Evolutionary conservation across 2,888 invertebrate genomes (phyloP), one percentile per base, ranked within the genome.

Genomic region (Agriopis aurantiaria): DNA sequence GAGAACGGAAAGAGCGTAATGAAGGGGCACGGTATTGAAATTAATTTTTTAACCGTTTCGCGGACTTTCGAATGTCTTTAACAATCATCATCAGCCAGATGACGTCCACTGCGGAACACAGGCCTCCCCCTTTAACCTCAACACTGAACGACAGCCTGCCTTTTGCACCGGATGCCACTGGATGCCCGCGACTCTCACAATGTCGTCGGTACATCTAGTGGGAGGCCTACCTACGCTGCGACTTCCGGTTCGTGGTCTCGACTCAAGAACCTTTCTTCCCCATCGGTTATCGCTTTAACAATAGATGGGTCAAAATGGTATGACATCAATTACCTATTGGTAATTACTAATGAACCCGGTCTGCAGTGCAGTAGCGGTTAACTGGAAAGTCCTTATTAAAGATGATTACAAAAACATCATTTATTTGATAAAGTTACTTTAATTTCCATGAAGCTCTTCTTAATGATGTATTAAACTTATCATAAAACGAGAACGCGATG

Each of bases 21-120:
- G 81, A 82, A 8, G 78, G 81, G 82, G 79, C 82, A 78, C 78
- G 75, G 81, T 79, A 80, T 82, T 77, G 83, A 83, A 84, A 85
- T 86, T 85, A 84, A 76, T 77, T 72, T 76, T 68, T 75, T 71
- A 73, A 78, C 75, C 73, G 76, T 72, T 73, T 65, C 63, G 74
- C 76, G 78, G 79, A 81, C 80, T 80, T 78, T 77, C 61, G 58
- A 71, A 48, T 58, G 23, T 46, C 17, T 41, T 41, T 6, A 41
- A 41, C 9, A 41, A 33, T 33, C n/a, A n/a, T n/a, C n/a, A n/a
- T n/a, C n/a, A n/a, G n/a, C n/a, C n/a, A n/a, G n/a, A n/a, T n/a
- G n/a, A n/a, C n/a, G n/a, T n/a, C n/a, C n/a, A n/a, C n/a, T n/a
- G n/a, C n/a, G n/a, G n/a, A n/a, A n/a, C n/a, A n/a, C n/a, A n/a